Percentiles rank a stretch among this genome's conserved stretches.
Conservation (phyloP, 1,140 invertebrate species). For the Ridgeia piscesae region DNA sequence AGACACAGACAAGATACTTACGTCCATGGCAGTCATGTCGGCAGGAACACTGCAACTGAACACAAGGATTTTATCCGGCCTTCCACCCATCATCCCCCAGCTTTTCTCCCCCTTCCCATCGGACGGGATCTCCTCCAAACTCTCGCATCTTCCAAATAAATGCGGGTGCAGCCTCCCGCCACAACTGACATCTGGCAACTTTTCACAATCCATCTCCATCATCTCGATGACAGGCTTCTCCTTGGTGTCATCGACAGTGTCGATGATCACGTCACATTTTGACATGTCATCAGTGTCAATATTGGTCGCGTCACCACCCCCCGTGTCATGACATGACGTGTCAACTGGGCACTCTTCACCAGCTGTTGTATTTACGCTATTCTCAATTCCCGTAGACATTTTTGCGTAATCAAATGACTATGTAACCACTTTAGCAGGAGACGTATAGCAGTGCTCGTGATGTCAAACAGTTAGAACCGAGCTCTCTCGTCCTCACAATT, state of each 20-base stretch:
- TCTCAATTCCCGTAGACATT: background rate
- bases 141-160: background rate
- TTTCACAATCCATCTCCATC: background rate
- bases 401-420: background rate
- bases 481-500: background rate
- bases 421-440: background rate
- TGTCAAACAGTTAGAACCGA: background rate
- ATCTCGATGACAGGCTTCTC: background rate
- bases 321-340: background rate
- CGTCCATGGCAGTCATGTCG: background rate
- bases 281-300: background rate
- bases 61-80: background rate
- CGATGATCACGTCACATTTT: background rate
- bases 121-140: background rate
- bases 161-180: background rate
- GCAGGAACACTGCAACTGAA: background rate
- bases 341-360: background rate
- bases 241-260: background rate
- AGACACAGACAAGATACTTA: background rate
- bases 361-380: background rate
- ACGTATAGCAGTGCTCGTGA: background rate
- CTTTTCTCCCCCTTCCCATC: background rate
- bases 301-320: background rate
- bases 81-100: background rate
- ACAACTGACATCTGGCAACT: background rate